A percentile compares a stretch with the other conserved stretches of the same genome.
phyloP scores from a whole-genome alignment of 2,113 vertebrate species.

The Noturus placidus region DNA sequence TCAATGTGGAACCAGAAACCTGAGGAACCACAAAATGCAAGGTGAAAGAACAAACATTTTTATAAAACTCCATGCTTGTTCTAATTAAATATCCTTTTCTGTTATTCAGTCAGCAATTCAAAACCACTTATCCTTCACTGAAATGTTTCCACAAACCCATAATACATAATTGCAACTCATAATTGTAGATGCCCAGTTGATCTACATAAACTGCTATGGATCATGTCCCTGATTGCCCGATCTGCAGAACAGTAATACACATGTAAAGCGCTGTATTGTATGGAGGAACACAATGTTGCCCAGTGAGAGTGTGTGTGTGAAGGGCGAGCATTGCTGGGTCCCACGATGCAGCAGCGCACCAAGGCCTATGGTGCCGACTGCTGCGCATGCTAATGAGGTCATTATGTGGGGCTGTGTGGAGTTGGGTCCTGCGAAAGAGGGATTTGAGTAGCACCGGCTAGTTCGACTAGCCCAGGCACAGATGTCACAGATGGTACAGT shows the following conservation, averaged over 20 bases:
- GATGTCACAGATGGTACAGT: slow-evolving; percentile 75
- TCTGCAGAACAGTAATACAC: slow-evolving; percentile 68
- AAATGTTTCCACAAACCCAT: background rate
- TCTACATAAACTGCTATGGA: background rate
- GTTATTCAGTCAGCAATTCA: background rate
- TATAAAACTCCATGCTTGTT: background rate
- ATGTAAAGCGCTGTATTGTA: slow-evolving; percentile 71
- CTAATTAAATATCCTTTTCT: background rate
- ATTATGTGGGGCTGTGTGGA: slow-evolving; percentile 72
- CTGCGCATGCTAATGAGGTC: slow-evolving; percentile 79
- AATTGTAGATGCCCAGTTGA: background rate
- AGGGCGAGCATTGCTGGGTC: slow-evolving; percentile 73
- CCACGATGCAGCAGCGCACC: slow-evolving; percentile 73
- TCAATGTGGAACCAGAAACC: background rate
- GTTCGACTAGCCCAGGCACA: slow-evolving; percentile 66
- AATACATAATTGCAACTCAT: background rate
- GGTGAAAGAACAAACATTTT: background rate
- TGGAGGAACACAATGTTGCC: slow-evolving; percentile 71
- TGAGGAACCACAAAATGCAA: background rate
- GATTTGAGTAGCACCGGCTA: slow-evolving; percentile 69
- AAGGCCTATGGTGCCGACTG: slow-evolving; percentile 72
- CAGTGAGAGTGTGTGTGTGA: slow-evolving; percentile 74
- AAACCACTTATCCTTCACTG: background rate
- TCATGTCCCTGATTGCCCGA: slow-evolving; percentile 56
- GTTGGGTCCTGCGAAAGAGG: slow-evolving; percentile 60